A percentile compares a stretch with the other conserved stretches of the same genome.
Evolutionary conservation across 1,140 invertebrate genomes (phyloP).

Genomic region (Druon quercuslanigerum): DNA sequence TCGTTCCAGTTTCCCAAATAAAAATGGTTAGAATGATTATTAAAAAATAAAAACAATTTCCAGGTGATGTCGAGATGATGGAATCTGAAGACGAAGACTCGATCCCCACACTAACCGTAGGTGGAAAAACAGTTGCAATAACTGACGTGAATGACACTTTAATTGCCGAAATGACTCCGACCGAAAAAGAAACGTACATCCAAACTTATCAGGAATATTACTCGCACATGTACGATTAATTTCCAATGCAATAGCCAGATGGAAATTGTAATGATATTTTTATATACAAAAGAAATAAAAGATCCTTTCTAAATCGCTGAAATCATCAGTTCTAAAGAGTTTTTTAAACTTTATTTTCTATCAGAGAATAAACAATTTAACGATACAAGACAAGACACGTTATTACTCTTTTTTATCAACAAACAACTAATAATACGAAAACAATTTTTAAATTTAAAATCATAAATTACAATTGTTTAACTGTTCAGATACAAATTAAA

Average conservation of each 20-base stretch:
- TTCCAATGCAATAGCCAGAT: not conserved
- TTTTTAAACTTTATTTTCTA: constrained; percentile 21
- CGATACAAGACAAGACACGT: not conserved
- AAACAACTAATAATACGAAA: constrained; percentile 1
- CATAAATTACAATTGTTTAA: no score
- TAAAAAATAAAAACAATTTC: constrained; percentile 56
- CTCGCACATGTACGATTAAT: constrained; percentile 85
- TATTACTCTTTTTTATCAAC: no score
- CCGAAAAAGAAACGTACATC: constrained; percentile 96
- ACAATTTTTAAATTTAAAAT: constrained; percentile 59
- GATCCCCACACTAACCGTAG: constrained; percentile 89
- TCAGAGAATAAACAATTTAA: not conserved
- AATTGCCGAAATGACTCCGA: constrained; percentile 92
- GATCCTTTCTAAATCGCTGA: not conserved
- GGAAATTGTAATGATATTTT: constrained; percentile 50
- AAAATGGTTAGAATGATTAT: not conserved
- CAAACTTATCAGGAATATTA: constrained; percentile 96
- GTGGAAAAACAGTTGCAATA: constrained; percentile 85
- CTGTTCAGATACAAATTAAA: constrained; percentile 45
- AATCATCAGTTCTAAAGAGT: not conserved
- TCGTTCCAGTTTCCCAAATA: not conserved
- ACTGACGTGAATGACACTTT: constrained; percentile 89
- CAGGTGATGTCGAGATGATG: constrained; percentile 84
- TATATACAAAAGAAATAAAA: constrained; percentile 46
- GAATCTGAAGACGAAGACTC: constrained; percentile 91